Percentiles rank a stretch among this genome's conserved stretches.
phyloP scores from a whole-genome alignment of 2,888 invertebrate species.

The Noctua janthe region DNA sequence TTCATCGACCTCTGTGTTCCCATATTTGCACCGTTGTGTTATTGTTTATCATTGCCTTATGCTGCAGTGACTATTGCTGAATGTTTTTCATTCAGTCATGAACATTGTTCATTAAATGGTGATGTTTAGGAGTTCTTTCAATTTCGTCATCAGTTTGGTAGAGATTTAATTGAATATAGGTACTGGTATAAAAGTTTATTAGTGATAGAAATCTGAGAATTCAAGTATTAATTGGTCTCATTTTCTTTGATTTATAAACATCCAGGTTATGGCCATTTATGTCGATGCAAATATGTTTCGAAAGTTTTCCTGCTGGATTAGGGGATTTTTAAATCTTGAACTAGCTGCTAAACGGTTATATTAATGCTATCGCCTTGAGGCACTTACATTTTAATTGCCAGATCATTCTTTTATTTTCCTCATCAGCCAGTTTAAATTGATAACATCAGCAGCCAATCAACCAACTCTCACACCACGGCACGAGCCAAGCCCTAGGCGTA shows the following conservation, averaged over 20 bases:
- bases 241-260: neutral
- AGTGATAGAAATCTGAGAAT: neutral
- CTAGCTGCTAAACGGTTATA: neutral
- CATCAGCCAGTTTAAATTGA: conserved; percentile 20
- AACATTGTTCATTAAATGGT: neutral
- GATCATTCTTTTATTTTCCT: conserved; percentile 16
- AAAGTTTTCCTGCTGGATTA: neutral
- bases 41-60: conserved; percentile 50
- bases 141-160: neutral
- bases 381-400: conserved; percentile 16
- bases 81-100: conserved; percentile 17
- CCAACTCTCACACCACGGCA: neutral
- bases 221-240: neutral
- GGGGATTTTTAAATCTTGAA: neutral
- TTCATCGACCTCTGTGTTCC: conserved; percentile 47
- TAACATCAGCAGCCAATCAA: conserved; percentile 41
- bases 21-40: conserved; percentile 51
- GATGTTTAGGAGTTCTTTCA: neutral
- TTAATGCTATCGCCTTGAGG: neutral
- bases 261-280: neutral
- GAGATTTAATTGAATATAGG: neutral
- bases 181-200: neutral
- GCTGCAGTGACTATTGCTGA: conserved; percentile 27
- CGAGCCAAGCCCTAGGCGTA: conserved; percentile 47
- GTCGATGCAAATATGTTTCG: neutral